Base-by-base conservation (phyloP, 2,888 invertebrate species). In the Drosophila mercatorum region DNA sequence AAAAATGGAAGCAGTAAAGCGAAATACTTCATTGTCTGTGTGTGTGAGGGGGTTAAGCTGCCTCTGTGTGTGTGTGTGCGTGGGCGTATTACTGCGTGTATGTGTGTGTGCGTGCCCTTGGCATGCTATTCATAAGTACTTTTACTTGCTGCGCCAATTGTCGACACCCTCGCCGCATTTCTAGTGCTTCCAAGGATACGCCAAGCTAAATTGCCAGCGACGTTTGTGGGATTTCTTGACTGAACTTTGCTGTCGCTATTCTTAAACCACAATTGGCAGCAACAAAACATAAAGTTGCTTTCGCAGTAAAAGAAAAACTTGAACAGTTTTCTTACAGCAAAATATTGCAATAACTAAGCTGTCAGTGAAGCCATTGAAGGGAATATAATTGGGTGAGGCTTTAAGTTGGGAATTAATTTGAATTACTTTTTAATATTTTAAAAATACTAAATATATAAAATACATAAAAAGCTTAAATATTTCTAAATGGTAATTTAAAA, bases 111-210 rank as follows among this genome's bases (percentile, higher is more conserved):
- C 17, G 70, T 83, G 83, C 53, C 88, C 89, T 83, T 89, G 87
- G 66, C 70, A 73, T 59, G 71, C 59, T 68, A 72, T 46, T 58
- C 67, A 55, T 67, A 80, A 68, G 83, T 57, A 77, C 71, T 80
- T 73, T 80, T 82, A 65, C 73, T 83, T 65, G 66, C 52, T 68
- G 60, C 40, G 68, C 46, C 57, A 53, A 78, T 61, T 70, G 70
- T 53, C 49, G 52, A 63, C 75, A 71, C 72, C 81, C 70, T 71
- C 69, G 60, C 65, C 78, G 73, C 83, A 88, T 72, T 89, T 88
- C 53, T 75, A 89, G 75, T 70, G 81, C 65, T 85, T 89, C 85
- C 80, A 89, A 82, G 89, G 65, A 79, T 70, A 62, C 47, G 53
- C 40, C 40, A 38, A 49, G 36, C 56, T 36, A 73, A 72, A 64